A percentile compares a stretch with the other conserved stretches of the same genome.
phyloP scores from a whole-genome alignment of 2,113 vertebrate species.

The Hemiscyllium ocellatum region DNA sequence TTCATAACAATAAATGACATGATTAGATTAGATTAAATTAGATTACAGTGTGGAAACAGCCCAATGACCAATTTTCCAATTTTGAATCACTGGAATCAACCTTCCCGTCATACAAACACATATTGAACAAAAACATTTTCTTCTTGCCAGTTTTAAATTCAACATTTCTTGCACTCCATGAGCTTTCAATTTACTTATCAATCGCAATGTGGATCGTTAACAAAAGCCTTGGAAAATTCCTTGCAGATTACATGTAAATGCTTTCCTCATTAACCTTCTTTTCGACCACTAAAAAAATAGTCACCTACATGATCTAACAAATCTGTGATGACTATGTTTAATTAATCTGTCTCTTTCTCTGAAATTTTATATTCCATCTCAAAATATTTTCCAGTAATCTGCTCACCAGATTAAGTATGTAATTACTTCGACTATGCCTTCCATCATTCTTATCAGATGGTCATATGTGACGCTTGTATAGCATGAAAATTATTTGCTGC shows the following conservation, averaged over 20 bases:
- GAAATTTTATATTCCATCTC: not conserved
- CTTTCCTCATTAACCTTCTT: not conserved
- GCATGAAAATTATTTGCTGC: not conserved
- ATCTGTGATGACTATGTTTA: not conserved
- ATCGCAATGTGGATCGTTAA: too few relatives aligned
- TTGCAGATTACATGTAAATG: not conserved
- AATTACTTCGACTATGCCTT: not conserved
- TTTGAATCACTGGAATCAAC: too few relatives aligned
- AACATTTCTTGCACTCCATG: not conserved
- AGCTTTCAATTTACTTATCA: not conserved
- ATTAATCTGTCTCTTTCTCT: not conserved
- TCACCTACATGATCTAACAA: not conserved
- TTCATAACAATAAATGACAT: not conserved
- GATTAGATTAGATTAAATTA: not conserved
- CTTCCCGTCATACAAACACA: not conserved
- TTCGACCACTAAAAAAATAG: not conserved
- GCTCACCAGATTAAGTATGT: not conserved
- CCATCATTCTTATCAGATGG: not conserved
- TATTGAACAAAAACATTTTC: not conserved
- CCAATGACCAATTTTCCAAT: too few relatives aligned
- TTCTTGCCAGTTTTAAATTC: not conserved
- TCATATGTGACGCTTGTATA: not conserved
- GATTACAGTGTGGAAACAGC: too few relatives aligned
- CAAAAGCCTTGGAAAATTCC: too few relatives aligned
- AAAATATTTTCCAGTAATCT: not conserved